These are phyloP conservation scores for Sinocyclocheilus maitianheensis DNA, from an alignment of 2,113 vertebrate species.

Conservation along the genomic window DNA sequence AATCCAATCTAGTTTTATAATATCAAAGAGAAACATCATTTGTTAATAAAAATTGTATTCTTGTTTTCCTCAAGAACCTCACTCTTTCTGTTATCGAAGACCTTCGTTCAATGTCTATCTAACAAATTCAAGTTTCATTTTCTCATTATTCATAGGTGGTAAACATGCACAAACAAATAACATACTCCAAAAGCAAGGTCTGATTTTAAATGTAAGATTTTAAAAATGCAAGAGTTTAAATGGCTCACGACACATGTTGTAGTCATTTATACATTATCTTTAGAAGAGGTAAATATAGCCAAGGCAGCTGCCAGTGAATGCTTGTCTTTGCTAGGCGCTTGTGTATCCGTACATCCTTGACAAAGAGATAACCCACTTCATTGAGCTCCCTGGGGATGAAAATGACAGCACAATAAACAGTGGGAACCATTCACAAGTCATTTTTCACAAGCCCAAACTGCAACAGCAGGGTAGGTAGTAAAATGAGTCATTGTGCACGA, in stretches of 20 bases:
- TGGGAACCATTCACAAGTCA: slow-evolving; percentile 17
- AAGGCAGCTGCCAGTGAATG: not conserved
- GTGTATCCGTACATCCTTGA: slow-evolving; percentile 25
- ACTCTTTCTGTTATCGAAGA: not conserved
- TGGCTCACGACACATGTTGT: slow-evolving; percentile 10
- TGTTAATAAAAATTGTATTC: not conserved
- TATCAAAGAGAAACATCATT: not conserved
- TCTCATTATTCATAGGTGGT: not conserved
- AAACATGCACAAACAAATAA: not conserved
- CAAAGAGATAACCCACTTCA: slow-evolving; percentile 34
- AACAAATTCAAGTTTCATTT: not conserved
- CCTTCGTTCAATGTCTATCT: not conserved
- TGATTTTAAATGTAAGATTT: not conserved
- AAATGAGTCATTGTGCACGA: slow-evolving; percentile 34
- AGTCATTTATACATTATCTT: not conserved
- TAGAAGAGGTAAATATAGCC: slow-evolving; percentile 31
- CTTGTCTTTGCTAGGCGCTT: slow-evolving; percentile 1
- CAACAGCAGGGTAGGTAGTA: slow-evolving; percentile 17
- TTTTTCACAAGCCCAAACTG: slow-evolving; percentile 8
- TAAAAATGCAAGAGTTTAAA: not conserved
- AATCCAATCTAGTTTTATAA: not conserved
- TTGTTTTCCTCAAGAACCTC: not conserved
- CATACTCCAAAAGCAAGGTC: not conserved
- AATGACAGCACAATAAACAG: slow-evolving; percentile 29
- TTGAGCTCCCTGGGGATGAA: slow-evolving; percentile 16